phyloP scores from a whole-genome alignment of 2,888 invertebrate genomes.

The Itoplectis maculator region DNA sequence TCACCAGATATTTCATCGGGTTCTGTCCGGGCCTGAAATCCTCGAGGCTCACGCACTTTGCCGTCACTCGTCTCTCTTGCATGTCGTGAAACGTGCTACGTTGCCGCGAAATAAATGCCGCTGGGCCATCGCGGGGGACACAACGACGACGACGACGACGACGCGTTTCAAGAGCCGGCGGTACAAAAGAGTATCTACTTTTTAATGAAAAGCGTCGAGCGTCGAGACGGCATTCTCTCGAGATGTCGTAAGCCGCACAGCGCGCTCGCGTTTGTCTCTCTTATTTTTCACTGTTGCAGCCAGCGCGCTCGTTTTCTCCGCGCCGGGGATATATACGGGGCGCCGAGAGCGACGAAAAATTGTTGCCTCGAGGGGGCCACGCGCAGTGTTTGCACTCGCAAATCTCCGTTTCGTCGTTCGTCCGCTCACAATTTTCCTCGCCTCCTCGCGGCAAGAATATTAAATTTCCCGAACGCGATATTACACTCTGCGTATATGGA shows the following conservation, averaged over 20 bases:
- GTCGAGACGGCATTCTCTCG: constrained; percentile 57
- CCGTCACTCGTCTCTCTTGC: not conserved
- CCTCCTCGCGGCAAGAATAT: constrained; percentile 20
- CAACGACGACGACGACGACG: not conserved
- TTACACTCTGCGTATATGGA: not conserved
- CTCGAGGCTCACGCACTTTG: not conserved
- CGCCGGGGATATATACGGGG: constrained; percentile 20
- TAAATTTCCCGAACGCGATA: not conserved
- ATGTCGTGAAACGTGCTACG: not conserved
- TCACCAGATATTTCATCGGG: constrained; percentile 1
- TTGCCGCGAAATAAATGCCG: constrained; percentile 29
- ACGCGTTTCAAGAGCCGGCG: not conserved
- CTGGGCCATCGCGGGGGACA: not conserved
- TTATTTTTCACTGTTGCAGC: not conserved
- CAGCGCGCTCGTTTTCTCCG: not conserved
- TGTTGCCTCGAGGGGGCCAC: constrained; percentile 22
- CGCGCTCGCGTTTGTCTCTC: not conserved
- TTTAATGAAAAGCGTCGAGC: constrained; percentile 58
- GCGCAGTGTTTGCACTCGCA: constrained; percentile 29
- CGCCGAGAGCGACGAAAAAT: constrained; percentile 25
- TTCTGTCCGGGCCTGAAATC: not conserved
- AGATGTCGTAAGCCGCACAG: constrained; percentile 18
- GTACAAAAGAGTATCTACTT: constrained; percentile 49
- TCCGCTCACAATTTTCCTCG: constrained; percentile 22
- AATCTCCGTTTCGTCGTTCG: constrained; percentile 18